These are phyloP conservation scores for Mobula birostris DNA, from an alignment of 2,113 vertebrate species.

Conservation along the genomic window DNA sequence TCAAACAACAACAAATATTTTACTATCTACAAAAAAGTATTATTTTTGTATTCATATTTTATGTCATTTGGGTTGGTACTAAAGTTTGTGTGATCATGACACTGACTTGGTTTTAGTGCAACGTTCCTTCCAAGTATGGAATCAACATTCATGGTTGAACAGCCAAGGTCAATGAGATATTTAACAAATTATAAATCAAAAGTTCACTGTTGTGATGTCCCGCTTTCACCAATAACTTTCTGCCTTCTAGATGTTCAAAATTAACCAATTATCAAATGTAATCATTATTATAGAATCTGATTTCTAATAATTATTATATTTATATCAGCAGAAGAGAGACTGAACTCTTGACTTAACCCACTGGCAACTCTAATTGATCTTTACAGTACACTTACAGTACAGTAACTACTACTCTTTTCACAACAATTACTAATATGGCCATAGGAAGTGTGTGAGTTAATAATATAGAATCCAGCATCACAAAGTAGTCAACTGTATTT, in stretches of 20 bases:
- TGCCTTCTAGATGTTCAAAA: neutral
- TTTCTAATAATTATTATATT: neutral
- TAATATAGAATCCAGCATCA: neutral
- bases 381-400: neutral
- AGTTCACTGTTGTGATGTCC: no score
- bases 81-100: neutral
- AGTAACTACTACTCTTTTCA: neutral
- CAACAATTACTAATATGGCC: neutral
- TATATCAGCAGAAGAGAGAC: neutral
- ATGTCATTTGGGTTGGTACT: neutral
- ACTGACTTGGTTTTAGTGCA: conserved; percentile 1
- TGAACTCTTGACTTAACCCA: neutral
- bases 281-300: neutral
- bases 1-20: neutral
- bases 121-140: neutral
- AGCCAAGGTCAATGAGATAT: conserved; percentile 19
- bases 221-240: neutral
- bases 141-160: neutral
- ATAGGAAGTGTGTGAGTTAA: neutral
- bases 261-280: neutral
- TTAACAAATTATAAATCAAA: neutral
- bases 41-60: neutral
- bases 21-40: neutral
- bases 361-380: neutral
- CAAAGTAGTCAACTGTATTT: neutral